Percentiles rank a stretch among this genome's conserved stretches.
Conservation (phyloP, 2,113 vertebrate species). For the Zapus hudsonius region DNA sequence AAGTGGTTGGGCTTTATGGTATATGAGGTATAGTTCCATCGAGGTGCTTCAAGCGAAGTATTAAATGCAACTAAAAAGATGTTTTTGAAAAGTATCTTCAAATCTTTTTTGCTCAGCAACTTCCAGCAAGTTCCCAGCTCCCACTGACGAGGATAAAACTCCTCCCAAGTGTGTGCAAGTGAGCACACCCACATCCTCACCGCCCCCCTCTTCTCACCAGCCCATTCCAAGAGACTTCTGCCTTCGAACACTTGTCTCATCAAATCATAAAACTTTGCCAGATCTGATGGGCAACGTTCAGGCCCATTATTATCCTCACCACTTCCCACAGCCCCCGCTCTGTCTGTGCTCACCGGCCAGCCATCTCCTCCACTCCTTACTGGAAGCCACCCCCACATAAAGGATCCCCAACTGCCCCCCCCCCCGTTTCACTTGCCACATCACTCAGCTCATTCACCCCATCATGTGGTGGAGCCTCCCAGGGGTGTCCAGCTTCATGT, state of each 20-base stretch:
- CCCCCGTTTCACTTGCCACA: no score
- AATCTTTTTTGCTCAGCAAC: background rate
- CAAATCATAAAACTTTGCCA: background rate
- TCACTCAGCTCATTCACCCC: no score
- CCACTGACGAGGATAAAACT: background rate
- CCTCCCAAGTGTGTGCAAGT: no score
- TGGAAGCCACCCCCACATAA: background rate
- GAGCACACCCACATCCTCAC: background rate
- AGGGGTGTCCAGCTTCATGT: background rate
- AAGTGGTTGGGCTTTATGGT: background rate
- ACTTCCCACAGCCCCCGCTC: background rate
- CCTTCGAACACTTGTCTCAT: background rate
- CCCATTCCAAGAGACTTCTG: background rate
- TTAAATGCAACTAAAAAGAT: background rate
- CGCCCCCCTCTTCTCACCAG: fast-evolving
- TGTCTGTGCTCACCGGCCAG: background rate
- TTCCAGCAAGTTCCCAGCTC: background rate
- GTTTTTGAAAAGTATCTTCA: background rate
- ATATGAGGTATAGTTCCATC: background rate
- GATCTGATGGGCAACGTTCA: background rate
- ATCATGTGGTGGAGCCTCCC: no score
- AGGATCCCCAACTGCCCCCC: background rate
- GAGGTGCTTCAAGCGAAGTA: slow-evolving; percentile 12
- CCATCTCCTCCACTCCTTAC: background rate
- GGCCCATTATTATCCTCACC: background rate